Conservation (phyloP, 2,113 vertebrate species). For the Halichoeres trimaculatus region DNA sequence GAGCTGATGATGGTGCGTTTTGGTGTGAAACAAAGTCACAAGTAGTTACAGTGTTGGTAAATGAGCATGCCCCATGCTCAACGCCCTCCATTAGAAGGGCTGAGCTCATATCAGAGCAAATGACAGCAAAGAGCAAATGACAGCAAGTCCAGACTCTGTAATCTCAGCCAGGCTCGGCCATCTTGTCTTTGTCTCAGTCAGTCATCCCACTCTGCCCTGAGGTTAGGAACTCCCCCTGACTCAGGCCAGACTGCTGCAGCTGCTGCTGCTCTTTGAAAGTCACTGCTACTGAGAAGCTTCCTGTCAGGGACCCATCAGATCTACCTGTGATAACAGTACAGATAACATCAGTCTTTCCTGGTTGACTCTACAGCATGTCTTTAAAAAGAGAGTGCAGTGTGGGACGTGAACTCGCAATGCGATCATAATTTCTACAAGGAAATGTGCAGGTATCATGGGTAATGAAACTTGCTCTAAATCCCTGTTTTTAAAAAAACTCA, state of each 20-base stretch:
- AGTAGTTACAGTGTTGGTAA: background rate
- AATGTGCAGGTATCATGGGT: background rate
- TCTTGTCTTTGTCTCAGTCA: constrained; percentile 73
- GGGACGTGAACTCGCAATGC: too few species aligned
- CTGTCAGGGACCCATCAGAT: constrained; percentile 4
- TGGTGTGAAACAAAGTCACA: background rate
- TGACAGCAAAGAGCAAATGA: constrained; percentile 41
- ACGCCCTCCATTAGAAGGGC: constrained; percentile 3
- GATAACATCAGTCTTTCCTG: too few species aligned
- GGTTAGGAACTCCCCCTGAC: constrained; percentile 53
- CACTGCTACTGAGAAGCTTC: constrained; percentile 11
- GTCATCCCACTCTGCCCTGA: constrained; percentile 42
- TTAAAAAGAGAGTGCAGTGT: background rate
- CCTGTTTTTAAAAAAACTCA: background rate
- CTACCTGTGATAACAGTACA: background rate
- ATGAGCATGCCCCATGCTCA: constrained; percentile 3
- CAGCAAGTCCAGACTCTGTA: constrained; percentile 50
- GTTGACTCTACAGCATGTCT: too few species aligned
- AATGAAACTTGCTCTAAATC: background rate
- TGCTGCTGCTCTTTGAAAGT: constrained; percentile 44
- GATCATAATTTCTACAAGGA: too few species aligned
- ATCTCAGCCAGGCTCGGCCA: constrained; percentile 56
- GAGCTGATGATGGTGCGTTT: constrained; percentile 3
- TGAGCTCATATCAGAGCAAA: constrained; percentile 17
- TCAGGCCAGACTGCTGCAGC: constrained; percentile 46